Evolutionary conservation across 92 coral and sea anemone genomes (phyloP).

Genomic region (Meandrina meandrites): DNA sequence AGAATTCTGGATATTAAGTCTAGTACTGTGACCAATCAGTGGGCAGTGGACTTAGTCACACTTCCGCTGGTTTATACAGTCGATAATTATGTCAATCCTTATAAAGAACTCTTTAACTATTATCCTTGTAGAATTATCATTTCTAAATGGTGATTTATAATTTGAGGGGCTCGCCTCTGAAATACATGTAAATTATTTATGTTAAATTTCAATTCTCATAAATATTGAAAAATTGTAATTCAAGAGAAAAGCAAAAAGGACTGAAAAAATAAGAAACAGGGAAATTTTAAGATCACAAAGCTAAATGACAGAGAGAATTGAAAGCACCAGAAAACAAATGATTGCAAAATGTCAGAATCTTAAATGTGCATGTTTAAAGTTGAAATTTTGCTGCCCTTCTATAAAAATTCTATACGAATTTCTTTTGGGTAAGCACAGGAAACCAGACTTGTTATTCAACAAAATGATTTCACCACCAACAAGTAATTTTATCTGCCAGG

Average conservation of each 20-base stretch:
- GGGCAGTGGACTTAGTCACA: not conserved
- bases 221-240: not conserved
- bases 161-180: conserved; percentile 34
- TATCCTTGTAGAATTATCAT: not conserved
- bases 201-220: not conserved
- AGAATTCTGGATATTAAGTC: not conserved
- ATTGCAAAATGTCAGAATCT: not conserved
- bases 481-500: conserved; percentile 18
- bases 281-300: not conserved
- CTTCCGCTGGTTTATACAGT: not conserved
- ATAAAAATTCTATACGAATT: not conserved
- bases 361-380: not conserved
- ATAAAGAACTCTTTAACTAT: not conserved
- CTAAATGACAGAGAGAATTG: not conserved
- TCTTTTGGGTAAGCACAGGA: no score
- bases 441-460: not conserved
- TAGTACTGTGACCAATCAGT: not conserved
- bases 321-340: not conserved
- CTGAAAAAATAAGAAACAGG: not conserved
- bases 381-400: not conserved
- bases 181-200: not conserved
- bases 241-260: not conserved
- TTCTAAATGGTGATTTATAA: not conserved
- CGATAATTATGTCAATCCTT: not conserved
- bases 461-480: not conserved